Percentiles rank a stretch among this genome's conserved stretches.
These are phyloP conservation scores for Bombus waltoni DNA, from an alignment of 1,140 invertebrate species.

Conservation along the genomic window DNA sequence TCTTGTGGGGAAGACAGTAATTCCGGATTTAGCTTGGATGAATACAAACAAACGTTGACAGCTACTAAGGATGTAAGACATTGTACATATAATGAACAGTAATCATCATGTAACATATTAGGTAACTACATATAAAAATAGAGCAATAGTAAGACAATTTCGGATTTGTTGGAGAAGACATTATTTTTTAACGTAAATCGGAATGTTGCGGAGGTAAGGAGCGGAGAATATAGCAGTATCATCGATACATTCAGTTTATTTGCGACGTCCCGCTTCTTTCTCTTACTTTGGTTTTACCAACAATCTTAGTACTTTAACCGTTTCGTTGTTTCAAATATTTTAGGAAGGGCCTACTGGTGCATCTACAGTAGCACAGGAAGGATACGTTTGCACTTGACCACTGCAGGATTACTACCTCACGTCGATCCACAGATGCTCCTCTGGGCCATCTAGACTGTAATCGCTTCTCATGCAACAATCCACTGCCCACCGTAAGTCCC, in stretches of 20 bases:
- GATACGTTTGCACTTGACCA: conserved; percentile 79
- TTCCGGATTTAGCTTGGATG: conserved; percentile 77
- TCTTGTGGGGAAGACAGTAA: conserved; percentile 78
- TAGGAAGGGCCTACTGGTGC: conserved; percentile 68
- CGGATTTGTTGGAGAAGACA: conserved; percentile 20
- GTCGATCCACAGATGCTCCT: conserved; percentile 70
- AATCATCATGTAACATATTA: conserved; percentile 56
- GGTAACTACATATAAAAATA: conserved; percentile 55
- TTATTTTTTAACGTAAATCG: conserved; percentile 33
- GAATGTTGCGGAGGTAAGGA: conserved; percentile 46
- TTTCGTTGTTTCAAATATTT: conserved; percentile 32
- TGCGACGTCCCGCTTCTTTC: conserved; percentile 46
- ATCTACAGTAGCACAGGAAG: conserved; percentile 75
- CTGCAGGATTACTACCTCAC: conserved; percentile 61
- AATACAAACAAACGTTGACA: conserved; percentile 76
- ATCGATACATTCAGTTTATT: neutral
- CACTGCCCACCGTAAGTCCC: conserved; percentile 78
- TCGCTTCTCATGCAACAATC: conserved; percentile 75
- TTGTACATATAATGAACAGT: conserved; percentile 63
- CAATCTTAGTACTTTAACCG: neutral
- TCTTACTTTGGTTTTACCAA: neutral
- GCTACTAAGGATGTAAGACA: conserved; percentile 77
- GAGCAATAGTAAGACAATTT: conserved; percentile 54
- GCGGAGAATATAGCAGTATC: conserved; percentile 14
- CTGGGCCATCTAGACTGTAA: conserved; percentile 76